These are phyloP conservation scores for Etheostoma perlongum DNA, from an alignment of 2,797 vertebrate species.

Conservation along the genomic window DNA sequence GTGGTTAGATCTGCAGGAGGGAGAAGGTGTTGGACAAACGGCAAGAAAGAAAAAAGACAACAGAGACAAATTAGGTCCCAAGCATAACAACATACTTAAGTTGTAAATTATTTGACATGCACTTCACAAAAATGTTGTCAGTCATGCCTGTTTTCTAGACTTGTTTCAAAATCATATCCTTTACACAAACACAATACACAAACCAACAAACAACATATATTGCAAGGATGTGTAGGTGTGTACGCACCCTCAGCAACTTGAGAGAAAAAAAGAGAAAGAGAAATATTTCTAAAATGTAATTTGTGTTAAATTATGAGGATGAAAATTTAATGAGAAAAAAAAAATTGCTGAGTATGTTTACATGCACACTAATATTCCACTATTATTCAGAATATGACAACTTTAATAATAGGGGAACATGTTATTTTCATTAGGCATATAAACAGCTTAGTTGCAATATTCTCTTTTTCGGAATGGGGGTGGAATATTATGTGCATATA, in stretches of 20 bases:
- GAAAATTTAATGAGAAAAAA: conserved; percentile 28
- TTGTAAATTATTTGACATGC: conserved; percentile 41
- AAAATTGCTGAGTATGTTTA: background rate
- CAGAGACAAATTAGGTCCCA: conserved; percentile 46
- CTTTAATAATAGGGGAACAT: no score
- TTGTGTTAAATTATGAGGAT: conserved; percentile 27
- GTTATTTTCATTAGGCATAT: no score
- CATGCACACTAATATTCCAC: no score
- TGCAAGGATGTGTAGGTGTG: conserved; percentile 35
- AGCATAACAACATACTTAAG: conserved; percentile 13
- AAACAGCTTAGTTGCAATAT: no score
- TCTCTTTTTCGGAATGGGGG: no score
- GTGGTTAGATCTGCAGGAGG: conserved; percentile 74
- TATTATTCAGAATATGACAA: no score
- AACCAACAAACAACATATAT: conserved; percentile 38
- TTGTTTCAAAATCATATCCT: conserved; percentile 23
- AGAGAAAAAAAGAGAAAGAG: conserved; percentile 50
- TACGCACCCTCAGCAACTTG: conserved; percentile 55
- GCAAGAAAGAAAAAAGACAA: conserved; percentile 45
- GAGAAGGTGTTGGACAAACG: conserved; percentile 34
- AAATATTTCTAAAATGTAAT: conserved; percentile 50
- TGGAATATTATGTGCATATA: no score
- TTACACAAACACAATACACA: conserved; percentile 35
- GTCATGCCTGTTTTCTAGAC: conserved; percentile 46
- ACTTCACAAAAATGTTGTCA: conserved; percentile 17